Evolutionary conservation across 2,113 vertebrate species (phyloP), one percentile per base, ranked within the genome.

Genomic region (Pristiophorus japonicus): DNA sequence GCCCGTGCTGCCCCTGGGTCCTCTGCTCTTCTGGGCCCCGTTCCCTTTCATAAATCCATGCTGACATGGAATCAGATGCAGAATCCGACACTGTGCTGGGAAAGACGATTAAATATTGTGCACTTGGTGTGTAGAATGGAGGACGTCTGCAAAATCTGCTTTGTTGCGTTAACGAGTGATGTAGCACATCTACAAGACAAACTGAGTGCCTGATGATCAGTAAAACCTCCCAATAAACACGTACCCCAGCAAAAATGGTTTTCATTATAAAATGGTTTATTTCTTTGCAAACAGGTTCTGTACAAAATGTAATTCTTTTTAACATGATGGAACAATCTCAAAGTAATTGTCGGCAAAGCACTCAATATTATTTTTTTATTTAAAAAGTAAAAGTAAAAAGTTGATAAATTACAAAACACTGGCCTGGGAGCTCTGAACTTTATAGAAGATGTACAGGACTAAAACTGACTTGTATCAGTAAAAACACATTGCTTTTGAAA

Each of bases 221-320:
- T 38, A 38, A 92, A 81, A 42, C 30, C n/a, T 65, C 1, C 16
- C 14, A 92, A 65, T 62, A 65, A 62, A 65, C 2, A 8, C 27
- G 45, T 38, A 93, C 55, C 2, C 14, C n/a, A 66, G 24, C 22
- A 12, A 27, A 45, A 92, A 65, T 87, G n/a, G 27, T 70, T 70
- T 94, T 94, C 45, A 30, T 73, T 70, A 94, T 63, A 94, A 94
- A 94, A 70, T 34, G 38, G 66, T 94, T 94, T 94, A 94, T 94
- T 94, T 70, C 10, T 92, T 38, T 94, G 62, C 42, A 94, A 94
- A 94, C 51, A 94, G 12, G 12, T 63, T 73, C 93, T 94, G 93
- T 94, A 94, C 65, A 73, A 94, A 94, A 94, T 94, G 38, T 67
- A 94, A 34, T 94, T 94, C 45, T 51, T 67, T 94, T 94, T 30